A percentile compares a stretch with the other conserved stretches of the same genome.
phyloP scores from a whole-genome alignment of 2,888 invertebrate species.

The Arrhopalites spinosus region DNA sequence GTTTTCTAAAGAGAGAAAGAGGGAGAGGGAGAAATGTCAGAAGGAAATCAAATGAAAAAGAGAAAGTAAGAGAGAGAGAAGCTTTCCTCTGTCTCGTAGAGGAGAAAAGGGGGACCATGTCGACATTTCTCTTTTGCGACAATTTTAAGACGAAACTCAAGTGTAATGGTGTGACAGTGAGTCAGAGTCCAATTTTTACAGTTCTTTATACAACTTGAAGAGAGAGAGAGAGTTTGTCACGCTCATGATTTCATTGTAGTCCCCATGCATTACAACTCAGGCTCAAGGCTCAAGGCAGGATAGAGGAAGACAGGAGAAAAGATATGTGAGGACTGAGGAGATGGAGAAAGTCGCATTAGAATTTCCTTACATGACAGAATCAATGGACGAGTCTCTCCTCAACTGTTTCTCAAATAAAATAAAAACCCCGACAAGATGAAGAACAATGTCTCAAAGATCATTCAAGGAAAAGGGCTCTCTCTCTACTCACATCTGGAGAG shows the following conservation, averaged over 20 bases:
- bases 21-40: background rate
- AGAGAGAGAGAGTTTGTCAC: slow-evolving; percentile 3
- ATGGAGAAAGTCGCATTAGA: slow-evolving; percentile 20
- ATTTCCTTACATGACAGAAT: slow-evolving; percentile 6
- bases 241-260: slow-evolving; percentile 2
- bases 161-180: slow-evolving; percentile 14
- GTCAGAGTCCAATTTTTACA: slow-evolving; percentile 7
- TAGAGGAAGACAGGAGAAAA: background rate
- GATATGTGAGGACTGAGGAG: background rate
- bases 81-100: background rate
- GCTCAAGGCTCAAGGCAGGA: background rate
- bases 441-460: background rate
- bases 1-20: background rate
- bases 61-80: too few relatives aligned
- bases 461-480: background rate
- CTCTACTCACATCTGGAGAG: too few relatives aligned
- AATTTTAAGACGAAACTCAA: background rate
- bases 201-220: background rate
- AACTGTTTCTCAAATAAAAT: background rate
- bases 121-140: background rate
- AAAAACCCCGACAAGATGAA: background rate
- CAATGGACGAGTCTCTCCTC: background rate
- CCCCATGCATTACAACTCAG: background rate
- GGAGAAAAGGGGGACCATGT: background rate
- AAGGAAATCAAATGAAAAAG: background rate